Evolutionary conservation across 2,888 invertebrate genomes (phyloP).

Genomic region (Cyaniris semiargus): DNA sequence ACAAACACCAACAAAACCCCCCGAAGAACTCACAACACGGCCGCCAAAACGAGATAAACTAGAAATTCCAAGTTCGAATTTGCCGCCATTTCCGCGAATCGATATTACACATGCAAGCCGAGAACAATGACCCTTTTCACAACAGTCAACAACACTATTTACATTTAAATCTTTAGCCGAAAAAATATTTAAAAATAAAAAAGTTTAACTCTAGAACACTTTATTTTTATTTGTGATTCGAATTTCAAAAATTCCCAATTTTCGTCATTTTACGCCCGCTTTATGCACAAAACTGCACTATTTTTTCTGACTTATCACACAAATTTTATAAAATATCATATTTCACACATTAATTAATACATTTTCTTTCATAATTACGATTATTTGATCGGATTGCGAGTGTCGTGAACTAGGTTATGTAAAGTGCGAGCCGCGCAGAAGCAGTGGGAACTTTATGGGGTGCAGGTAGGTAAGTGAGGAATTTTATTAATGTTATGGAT

Average conservation of each 20-base stretch:
- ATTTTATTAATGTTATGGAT: constrained; percentile 48
- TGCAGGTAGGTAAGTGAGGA: constrained; percentile 48
- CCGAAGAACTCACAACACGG: neutral
- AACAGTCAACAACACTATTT: constrained; percentile 47
- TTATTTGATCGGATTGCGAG: constrained; percentile 43
- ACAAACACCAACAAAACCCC: constrained; percentile 52
- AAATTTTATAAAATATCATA: neutral
- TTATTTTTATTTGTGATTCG: constrained; percentile 20
- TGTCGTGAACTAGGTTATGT: constrained; percentile 62
- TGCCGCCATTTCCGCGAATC: constrained; percentile 68
- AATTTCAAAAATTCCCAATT: constrained; percentile 10
- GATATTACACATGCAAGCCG: constrained; percentile 60
- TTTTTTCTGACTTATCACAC: neutral
- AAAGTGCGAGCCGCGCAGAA: constrained; percentile 65
- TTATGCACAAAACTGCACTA: neutral
- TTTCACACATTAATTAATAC: neutral
- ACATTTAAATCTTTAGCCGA: constrained; percentile 34
- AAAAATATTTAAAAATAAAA: neutral
- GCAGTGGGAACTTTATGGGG: constrained; percentile 50
- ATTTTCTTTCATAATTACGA: constrained; percentile 28
- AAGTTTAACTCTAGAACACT: neutral
- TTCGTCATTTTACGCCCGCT: neutral
- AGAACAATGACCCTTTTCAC: constrained; percentile 63
- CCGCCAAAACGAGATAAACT: constrained; percentile 30
- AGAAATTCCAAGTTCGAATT: constrained; percentile 50